Evolutionary conservation across 2,888 invertebrate genomes (phyloP), one percentile per base, ranked within the genome.

Genomic region (Suillia variegata): DNA sequence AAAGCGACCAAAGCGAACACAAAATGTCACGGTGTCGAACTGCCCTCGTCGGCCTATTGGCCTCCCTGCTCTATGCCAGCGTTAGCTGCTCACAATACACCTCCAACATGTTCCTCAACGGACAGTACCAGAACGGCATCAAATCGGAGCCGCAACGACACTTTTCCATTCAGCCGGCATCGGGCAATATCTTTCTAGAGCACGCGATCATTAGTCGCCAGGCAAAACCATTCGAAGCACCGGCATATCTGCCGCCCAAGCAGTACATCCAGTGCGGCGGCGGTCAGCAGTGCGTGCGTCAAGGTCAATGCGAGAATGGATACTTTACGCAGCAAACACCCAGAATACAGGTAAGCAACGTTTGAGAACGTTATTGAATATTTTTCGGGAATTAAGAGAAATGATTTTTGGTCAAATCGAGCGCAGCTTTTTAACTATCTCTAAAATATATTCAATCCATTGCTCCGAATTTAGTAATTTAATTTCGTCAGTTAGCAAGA

Each of bases 131-230:
- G 57, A 78, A 76, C 58, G 71, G 71, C 22, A 69, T 78, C 31
- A 69, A 70, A 45, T 70, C 68, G 38, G 65, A 71, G 26, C 68
- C 64, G 33, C 76, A 76, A 22, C 67, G 73, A 31, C 67, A 69
- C 31, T 69, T 65, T 58, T 70, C 74, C 10, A 63, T 70, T 18
- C 77, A 73, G 66, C 70, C 75, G 8, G 50, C 71, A 15, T 63
- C 72, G 22, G 31, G 31, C 31, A 79, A 79, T 52, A 74, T 78
- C 2, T 80, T 80, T 58, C 68, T 80, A 20, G 74, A 77, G 47
- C 78, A 78, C 58, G 80, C 80, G 18, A 71, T 80, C 54, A 75
- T 80, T 15, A 80, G 80, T 62, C 68, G 80, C 15, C 76, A 80
- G 58, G 80, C 80, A 2, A 58, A 74, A 13, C 78, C 78, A 1